These are phyloP conservation scores for Misgurnus mizolepis DNA, from an alignment of 2,113 vertebrate genomes.

Conservation along the genomic window DNA sequence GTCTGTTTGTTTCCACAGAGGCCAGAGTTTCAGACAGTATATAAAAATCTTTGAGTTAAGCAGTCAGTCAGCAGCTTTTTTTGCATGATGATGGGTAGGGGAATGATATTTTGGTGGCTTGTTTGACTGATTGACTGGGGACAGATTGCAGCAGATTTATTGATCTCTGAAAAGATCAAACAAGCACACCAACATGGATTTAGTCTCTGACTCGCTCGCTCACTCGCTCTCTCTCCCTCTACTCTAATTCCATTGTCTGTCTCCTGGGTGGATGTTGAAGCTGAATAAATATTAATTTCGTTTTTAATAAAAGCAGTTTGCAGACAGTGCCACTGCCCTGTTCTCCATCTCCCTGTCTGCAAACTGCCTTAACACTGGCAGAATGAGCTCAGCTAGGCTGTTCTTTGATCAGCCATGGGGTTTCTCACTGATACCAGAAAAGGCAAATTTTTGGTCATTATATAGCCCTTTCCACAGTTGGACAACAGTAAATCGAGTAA, in stretches of 20 bases:
- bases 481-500: no score
- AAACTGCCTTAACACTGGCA: slow-evolving; percentile 12
- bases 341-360: slow-evolving; percentile 12
- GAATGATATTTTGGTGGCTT: slow-evolving; percentile 3
- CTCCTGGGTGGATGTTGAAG: slow-evolving; percentile 55
- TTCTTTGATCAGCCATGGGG: neutral
- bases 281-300: slow-evolving; percentile 62
- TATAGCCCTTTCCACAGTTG: neutral
- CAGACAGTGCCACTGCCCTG: slow-evolving; percentile 42
- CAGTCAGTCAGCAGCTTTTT: neutral
- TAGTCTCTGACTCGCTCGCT: slow-evolving; percentile 10
- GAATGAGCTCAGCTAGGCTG: slow-evolving; percentile 1
- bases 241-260: slow-evolving; percentile 54
- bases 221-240: slow-evolving; percentile 25
- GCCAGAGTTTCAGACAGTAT: neutral
- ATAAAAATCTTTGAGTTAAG: neutral
- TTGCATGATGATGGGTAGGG: neutral
- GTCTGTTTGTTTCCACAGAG: neutral
- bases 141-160: slow-evolving; percentile 37
- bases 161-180: slow-evolving; percentile 37
- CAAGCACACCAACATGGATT: neutral
- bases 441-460: neutral
- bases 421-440: neutral
- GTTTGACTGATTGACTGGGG: slow-evolving; percentile 17
- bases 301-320: slow-evolving; percentile 60